Conservation (phyloP, 1,140 invertebrate species). For the Amphibalanus amphitrite region DNA sequence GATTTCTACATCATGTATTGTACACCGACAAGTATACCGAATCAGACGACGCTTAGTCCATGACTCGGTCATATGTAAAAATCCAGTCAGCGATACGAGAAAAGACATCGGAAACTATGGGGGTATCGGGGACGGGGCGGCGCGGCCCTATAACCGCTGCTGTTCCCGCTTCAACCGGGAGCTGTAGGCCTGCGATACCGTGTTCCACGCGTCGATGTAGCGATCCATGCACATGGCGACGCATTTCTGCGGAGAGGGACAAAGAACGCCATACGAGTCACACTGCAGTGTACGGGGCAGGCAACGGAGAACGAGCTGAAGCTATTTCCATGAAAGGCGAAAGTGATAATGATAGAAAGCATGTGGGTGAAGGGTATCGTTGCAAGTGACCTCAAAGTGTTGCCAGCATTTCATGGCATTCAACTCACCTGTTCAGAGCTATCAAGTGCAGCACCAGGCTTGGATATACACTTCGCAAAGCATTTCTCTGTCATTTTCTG, state of each 20-base stretch:
- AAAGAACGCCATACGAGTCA: too few relatives aligned
- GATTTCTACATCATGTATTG: not conserved
- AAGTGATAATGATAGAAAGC: too few relatives aligned
- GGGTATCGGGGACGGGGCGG: too few relatives aligned
- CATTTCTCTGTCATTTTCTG: constrained; percentile 95
- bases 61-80: not conserved
- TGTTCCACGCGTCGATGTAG: constrained; percentile 89
- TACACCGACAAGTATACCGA: not conserved
- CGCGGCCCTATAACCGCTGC: constrained; percentile 8
- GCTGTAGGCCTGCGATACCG: constrained; percentile 69
- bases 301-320: too few relatives aligned
- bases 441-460: constrained; percentile 76
- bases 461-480: constrained; percentile 82
- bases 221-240: constrained; percentile 94
- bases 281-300: too few relatives aligned
- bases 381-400: too few relatives aligned
- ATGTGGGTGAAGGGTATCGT: too few relatives aligned
- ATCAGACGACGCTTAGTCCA: constrained; percentile 1
- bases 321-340: too few relatives aligned
- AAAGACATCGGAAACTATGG: not conserved
- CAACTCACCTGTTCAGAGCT: constrained; percentile 66
- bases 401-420: not conserved
- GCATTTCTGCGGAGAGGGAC: constrained; percentile 57
- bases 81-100: not conserved
- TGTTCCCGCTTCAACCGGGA: constrained; percentile 56